Percentiles rank a stretch among this genome's conserved stretches.
Conservation (phyloP, 1,140 invertebrate genomes). For the Whitmania pigra region DNA sequence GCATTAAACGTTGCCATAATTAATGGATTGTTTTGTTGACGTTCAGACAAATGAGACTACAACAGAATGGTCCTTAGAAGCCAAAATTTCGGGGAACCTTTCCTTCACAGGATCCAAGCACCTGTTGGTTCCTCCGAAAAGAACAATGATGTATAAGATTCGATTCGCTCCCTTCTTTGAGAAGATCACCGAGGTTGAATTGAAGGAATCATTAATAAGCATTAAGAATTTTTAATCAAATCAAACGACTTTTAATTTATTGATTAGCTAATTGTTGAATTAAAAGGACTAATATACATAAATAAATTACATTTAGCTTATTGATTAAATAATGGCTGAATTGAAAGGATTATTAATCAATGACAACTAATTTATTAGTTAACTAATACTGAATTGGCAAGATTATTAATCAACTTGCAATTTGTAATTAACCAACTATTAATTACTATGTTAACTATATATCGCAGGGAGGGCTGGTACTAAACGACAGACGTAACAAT, state of each 20-base stretch:
- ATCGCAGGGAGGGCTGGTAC: neutral
- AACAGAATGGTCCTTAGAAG: neutral
- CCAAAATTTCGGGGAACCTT: neutral
- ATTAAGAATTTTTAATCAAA: neutral
- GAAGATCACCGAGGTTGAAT: neutral
- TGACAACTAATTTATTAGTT: too few species aligned
- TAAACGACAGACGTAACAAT: neutral
- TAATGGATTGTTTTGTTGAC: constrained; percentile 2
- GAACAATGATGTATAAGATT: neutral
- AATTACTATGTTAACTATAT: neutral
- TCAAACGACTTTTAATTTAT: too few species aligned
- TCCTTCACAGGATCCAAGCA: neutral
- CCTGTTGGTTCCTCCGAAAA: neutral
- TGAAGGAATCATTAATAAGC: neutral
- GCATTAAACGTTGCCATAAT: too few species aligned
- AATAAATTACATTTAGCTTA: too few species aligned
- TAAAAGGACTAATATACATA: neutral
- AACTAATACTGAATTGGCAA: neutral
- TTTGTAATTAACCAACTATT: too few species aligned
- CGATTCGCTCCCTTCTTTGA: neutral
- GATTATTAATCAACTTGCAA: too few species aligned
- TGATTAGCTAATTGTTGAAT: too few species aligned
- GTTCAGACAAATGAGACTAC: neutral
- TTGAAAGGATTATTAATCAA: neutral
- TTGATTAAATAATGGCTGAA: too few species aligned